phyloP scores from a whole-genome alignment of 2,888 invertebrate species.

The Dicyrtomina minuta region DNA sequence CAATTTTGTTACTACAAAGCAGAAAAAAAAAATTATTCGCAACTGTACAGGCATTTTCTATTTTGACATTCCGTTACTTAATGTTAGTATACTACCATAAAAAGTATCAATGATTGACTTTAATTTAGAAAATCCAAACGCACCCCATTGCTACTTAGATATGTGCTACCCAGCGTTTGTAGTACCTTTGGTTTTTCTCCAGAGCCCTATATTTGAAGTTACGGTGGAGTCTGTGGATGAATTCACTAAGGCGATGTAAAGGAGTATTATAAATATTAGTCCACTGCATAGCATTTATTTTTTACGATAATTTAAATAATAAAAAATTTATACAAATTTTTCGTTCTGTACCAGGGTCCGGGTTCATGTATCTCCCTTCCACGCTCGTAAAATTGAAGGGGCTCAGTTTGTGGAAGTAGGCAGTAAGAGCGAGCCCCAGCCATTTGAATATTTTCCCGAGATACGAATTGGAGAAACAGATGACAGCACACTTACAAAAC shows the following conservation, averaged over 20 bases:
- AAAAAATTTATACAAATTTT: no score
- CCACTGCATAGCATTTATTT: no score
- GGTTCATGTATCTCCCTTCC: slow-evolving; percentile 41
- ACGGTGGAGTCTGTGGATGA: slow-evolving; percentile 27
- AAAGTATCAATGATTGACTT: no score
- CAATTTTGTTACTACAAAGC: neutral
- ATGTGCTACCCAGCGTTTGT: slow-evolving; percentile 46
- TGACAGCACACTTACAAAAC: slow-evolving; percentile 10
- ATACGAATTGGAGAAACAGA: slow-evolving; percentile 11
- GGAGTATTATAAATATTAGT: no score
- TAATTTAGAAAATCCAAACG: slow-evolving; percentile 10
- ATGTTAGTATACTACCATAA: no score
- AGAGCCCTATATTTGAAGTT: slow-evolving; percentile 37
- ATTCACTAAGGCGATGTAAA: slow-evolving; percentile 30
- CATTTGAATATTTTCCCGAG: slow-evolving; percentile 18
- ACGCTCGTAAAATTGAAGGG: slow-evolving; percentile 27
- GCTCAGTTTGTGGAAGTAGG: slow-evolving; percentile 26
- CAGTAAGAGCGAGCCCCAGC: neutral
- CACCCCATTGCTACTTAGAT: slow-evolving; percentile 29
- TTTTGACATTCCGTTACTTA: no score
- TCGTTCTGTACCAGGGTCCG: neutral
- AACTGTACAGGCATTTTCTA: no score
- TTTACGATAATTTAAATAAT: no score
- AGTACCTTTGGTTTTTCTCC: slow-evolving; percentile 36
- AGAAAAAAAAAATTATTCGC: no score